phyloP scores from a whole-genome alignment of 2,888 invertebrate genomes.

The Rhogogaster chlorosoma region DNA sequence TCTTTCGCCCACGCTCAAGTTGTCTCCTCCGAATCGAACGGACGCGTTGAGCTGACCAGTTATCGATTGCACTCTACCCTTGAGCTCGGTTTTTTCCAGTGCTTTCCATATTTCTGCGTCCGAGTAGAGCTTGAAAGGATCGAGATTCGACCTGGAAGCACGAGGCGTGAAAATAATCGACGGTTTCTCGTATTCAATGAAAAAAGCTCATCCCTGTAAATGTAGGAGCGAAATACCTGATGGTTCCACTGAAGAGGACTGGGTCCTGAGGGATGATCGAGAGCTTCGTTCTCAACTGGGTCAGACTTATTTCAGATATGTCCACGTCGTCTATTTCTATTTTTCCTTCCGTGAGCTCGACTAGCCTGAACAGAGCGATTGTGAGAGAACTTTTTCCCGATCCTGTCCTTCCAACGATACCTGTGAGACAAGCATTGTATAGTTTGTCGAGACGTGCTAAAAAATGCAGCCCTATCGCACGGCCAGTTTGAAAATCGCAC shows the following conservation, averaged over 20 bases:
- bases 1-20: slow-evolving; percentile 79
- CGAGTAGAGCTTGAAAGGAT: slow-evolving; percentile 73
- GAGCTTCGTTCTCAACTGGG: slow-evolving; percentile 78
- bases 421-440: neutral
- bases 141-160: slow-evolving; percentile 77
- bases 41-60: slow-evolving; percentile 76
- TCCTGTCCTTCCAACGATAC: slow-evolving; percentile 1
- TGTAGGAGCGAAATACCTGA: slow-evolving; percentile 75
- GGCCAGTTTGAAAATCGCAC: slow-evolving; percentile 71
- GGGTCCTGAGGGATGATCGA: slow-evolving; percentile 84
- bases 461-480: neutral
- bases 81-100: slow-evolving; percentile 78
- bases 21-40: slow-evolving; percentile 76
- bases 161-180: neutral
- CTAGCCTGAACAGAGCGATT: slow-evolving; percentile 81
- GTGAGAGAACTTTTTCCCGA: slow-evolving; percentile 80
- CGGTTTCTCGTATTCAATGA: neutral
- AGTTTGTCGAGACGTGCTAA: neutral
- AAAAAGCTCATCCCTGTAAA: neutral
- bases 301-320: slow-evolving; percentile 71
- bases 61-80: slow-evolving; percentile 74
- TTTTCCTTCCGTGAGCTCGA: slow-evolving; percentile 79
- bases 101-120: slow-evolving; percentile 77
- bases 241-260: slow-evolving; percentile 81
- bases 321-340: slow-evolving; percentile 80